Base-by-base conservation (phyloP, 2,797 vertebrate genomes). In the Squalus acanthias region DNA sequence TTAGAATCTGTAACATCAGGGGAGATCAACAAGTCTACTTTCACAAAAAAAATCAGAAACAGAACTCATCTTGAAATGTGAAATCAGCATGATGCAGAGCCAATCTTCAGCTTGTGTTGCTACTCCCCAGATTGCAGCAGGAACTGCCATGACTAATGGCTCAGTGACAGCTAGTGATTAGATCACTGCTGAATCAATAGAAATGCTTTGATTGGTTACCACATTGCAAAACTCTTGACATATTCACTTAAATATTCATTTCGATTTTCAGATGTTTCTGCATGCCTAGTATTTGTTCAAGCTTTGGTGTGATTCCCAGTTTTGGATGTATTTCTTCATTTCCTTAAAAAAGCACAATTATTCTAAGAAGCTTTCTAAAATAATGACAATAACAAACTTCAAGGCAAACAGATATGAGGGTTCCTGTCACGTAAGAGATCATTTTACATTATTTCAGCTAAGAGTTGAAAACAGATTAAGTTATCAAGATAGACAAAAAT, bases 151-250 rank as follows among this genome's bases (percentile, higher is more conserved):
- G 91, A 93, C 91, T 93, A 93, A 93, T 93, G 22, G n/a, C 65
- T 93, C 65, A 93, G 65, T 69, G 91, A 69, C 91, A 93, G 91
- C 65, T 93, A 69, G n/a, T 93, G 91, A 93, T 93, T 93, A 93
- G 91, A 93, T 93, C 91, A 93, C 65, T 24, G 65, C 91, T 69
- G 91, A 93, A 93, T 93, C 91, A 93, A 93, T 93, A 46, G 60
- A 93, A 93, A 39, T 93, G 39, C 91, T 93, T 93, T 93, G 91
- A 39, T 69, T 69, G 91, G 91, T 93, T 93, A 93, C n/a, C n/a
- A 93, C 91, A 93, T 67, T 93, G 91, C n/a, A 93, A 67, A 26
- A 69, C 91, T 93, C n/a, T n/a, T 93, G 91, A 69, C n/a, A 93
- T 22, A 24, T 93, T 65, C 65, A 93, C 65, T 69, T 93, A 93